Evolutionary conservation across 2,888 invertebrate genomes (phyloP).

Genomic region (Sabellastarte sp.): DNA sequence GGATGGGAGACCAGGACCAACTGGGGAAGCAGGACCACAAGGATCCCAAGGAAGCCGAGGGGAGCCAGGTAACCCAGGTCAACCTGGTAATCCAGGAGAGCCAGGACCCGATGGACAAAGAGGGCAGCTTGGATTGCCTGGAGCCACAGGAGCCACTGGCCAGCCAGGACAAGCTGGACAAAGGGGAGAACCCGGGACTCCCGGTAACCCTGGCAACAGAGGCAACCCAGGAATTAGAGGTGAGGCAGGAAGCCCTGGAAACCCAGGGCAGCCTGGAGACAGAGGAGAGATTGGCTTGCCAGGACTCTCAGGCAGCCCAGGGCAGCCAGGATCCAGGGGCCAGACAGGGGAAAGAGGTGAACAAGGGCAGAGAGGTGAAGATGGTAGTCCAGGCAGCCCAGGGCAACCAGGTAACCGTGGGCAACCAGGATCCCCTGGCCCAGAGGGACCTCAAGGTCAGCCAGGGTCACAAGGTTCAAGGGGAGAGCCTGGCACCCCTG

Average conservation of each 20-base stretch:
- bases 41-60: slow-evolving; percentile 13
- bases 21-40: slow-evolving; percentile 29
- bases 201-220: not conserved
- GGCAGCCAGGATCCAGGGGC: slow-evolving; percentile 22
- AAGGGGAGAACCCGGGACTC: slow-evolving; percentile 3
- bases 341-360: slow-evolving; percentile 8
- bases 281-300: not conserved
- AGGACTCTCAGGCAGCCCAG: slow-evolving; percentile 18
- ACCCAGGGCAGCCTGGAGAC: slow-evolving; percentile 10
- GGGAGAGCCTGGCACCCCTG: slow-evolving; percentile 11
- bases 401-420: slow-evolving; percentile 1
- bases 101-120: slow-evolving; percentile 17
- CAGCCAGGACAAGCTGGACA: slow-evolving; percentile 10
- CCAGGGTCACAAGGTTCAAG: slow-evolving; percentile 19
- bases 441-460: slow-evolving; percentile 20
- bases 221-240: slow-evolving; percentile 12
- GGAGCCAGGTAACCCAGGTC: slow-evolving; percentile 17
- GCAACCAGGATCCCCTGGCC: slow-evolving; percentile 15
- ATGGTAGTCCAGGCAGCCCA: not conserved
- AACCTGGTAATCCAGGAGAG: slow-evolving; percentile 15
- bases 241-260: slow-evolving; percentile 13
- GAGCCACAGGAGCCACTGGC: slow-evolving; percentile 16
- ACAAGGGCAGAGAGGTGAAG: slow-evolving; percentile 5
- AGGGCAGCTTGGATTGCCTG: slow-evolving; percentile 14
- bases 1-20: slow-evolving; percentile 62